These are phyloP conservation scores for Lochmaea crataegi DNA, from an alignment of 2,888 invertebrate genomes.

Conservation along the genomic window DNA sequence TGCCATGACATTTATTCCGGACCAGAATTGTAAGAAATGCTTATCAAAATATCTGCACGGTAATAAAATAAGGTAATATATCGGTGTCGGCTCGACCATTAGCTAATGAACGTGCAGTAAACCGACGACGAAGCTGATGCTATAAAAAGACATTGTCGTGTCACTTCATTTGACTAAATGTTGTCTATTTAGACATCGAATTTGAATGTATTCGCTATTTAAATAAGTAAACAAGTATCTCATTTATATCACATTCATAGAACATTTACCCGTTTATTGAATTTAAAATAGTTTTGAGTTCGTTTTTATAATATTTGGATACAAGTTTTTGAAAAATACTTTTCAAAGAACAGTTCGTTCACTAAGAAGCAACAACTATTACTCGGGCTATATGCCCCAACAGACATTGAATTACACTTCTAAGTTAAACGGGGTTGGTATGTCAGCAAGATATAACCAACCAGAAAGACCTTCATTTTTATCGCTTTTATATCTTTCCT, in stretches of 20 bases:
- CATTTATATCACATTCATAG: not conserved
- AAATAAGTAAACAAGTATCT: not conserved
- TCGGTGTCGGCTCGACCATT: slow-evolving; percentile 36
- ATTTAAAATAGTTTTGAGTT: too few relatives aligned
- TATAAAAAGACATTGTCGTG: slow-evolving; percentile 36
- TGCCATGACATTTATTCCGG: slow-evolving; percentile 39
- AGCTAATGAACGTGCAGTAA: slow-evolving; percentile 37
- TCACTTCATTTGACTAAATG: slow-evolving; percentile 27
- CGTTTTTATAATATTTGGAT: too few relatives aligned
- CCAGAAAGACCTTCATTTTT: too few relatives aligned
- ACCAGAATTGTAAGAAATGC: slow-evolving; percentile 42
- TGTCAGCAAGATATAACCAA: too few relatives aligned
- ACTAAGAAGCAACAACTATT: too few relatives aligned
- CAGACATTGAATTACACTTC: too few relatives aligned
- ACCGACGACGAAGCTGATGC: slow-evolving; percentile 14
- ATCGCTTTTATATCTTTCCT: too few relatives aligned
- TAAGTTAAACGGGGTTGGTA: too few relatives aligned
- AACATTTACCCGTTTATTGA: too few relatives aligned
- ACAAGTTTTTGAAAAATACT: too few relatives aligned
- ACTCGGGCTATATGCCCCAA: too few relatives aligned
- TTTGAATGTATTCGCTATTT: slow-evolving; percentile 21
- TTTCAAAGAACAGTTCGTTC: too few relatives aligned
- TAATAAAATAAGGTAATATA: slow-evolving; percentile 42
- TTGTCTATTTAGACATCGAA: slow-evolving; percentile 18
- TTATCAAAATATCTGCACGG: slow-evolving; percentile 42